Percentiles rank a stretch among this genome's conserved stretches.
Conservation (phyloP, 2,797 vertebrate species). For the Alauda arvensis region DNA sequence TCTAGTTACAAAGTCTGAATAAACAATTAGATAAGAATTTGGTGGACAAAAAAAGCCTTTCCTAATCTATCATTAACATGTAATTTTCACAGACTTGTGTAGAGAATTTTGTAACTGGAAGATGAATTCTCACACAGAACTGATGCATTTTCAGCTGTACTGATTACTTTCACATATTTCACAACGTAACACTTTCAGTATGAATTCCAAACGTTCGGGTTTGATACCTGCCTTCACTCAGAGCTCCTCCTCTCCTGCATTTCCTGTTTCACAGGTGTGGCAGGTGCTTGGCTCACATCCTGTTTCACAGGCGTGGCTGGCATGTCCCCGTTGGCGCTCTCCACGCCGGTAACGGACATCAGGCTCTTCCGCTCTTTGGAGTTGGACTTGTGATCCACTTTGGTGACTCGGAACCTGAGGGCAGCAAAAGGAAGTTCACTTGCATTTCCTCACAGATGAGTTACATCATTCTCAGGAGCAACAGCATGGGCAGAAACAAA, state of each 20-base stretch:
- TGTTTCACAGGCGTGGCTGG: slow-evolving; percentile 66
- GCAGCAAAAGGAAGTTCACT: not conserved
- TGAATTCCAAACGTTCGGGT: not conserved
- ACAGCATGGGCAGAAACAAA: rapidly evolving
- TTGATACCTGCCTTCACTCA: slow-evolving; percentile 70
- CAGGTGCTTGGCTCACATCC: slow-evolving; percentile 49
- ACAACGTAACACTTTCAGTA: not conserved
- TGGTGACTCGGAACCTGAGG: slow-evolving; percentile 91
- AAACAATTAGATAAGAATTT: not conserved
- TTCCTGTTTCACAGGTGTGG: slow-evolving; percentile 61
- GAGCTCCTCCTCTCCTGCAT: slow-evolving; percentile 59
- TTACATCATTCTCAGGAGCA: not conserved
- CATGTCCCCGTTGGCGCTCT: slow-evolving; percentile 74
- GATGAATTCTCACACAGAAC: not conserved
- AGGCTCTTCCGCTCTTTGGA: slow-evolving; percentile 80
- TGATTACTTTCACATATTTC: not conserved
- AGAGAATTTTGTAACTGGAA: not conserved
- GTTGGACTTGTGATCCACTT: slow-evolving; percentile 82
- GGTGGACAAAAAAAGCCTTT: not conserved
- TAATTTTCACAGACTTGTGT: not conserved
- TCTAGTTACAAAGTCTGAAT: not conserved
- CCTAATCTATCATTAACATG: not conserved
- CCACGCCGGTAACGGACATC: slow-evolving; percentile 65
- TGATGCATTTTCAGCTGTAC: not conserved
- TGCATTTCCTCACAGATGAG: not conserved